Base-by-base conservation (phyloP, 2,113 vertebrate genomes). In the Entomyzon cyanotis region DNA sequence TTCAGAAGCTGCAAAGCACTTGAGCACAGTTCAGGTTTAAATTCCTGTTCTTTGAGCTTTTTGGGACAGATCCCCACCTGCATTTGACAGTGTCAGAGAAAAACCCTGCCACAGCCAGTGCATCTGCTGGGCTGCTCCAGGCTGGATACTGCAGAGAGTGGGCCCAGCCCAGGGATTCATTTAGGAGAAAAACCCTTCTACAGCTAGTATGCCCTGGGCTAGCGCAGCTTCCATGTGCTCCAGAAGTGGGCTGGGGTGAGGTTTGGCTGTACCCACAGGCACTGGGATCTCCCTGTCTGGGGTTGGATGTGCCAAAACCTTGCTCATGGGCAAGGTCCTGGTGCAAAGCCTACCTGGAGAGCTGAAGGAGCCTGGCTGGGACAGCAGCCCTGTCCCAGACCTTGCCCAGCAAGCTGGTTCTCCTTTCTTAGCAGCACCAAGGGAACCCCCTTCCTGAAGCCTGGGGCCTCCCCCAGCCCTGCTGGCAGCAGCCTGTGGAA, bases 251-350 rank as follows among this genome's bases (percentile, higher is more conserved):
- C 49, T 11, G 39, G 37, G 21, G 30, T 0, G 0, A 58, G 15
- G 15, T 15, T 49, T 5, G 37, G 44, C 53, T 60, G 59, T n/a
- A 22, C 22, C 28, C 14, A 59, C 1, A 1, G 19, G 18, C 2
- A 30, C n/a, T 16, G 9, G 65, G 74, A 41, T 44, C 37, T 68
- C 20, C 24, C 44, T 64, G 20, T 9, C 28, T 50, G 24, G 35
- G 62, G 8, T 1, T 55, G 42, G 22, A 27, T 5, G 22, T 82
- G 65, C 52, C 44, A 41, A 24, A 0, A 1, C 0, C 0, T 64
- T 33, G 1, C 74, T 84, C 10, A 2, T 1, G 6, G 64, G 59
- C 41, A 19, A 41, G 3, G 12, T 58, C 37, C 64, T 74, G 50
- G 35, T 53, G 33, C 44, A 78, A 58, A 58, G 28, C 37, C n/a